A percentile compares a stretch with the other conserved stretches of the same genome.
These are phyloP conservation scores for Crotalus horridus DNA, from an alignment of 2,113 vertebrate genomes.

Conservation along the genomic window DNA sequence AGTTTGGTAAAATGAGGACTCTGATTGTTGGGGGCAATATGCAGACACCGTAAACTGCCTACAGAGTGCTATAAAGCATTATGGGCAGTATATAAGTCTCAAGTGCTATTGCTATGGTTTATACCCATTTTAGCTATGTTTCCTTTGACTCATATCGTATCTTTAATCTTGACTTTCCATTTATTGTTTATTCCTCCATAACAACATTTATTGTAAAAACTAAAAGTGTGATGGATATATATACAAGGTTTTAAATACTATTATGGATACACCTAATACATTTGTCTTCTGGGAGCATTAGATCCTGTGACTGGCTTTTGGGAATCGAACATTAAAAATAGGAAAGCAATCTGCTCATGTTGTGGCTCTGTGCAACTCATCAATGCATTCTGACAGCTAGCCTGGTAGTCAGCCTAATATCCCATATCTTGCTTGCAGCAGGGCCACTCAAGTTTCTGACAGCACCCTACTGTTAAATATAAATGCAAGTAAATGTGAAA, in stretches of 20 bases:
- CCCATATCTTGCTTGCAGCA: background rate
- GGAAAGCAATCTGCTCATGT: background rate
- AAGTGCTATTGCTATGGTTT: background rate
- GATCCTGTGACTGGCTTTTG: background rate
- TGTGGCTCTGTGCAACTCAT: background rate
- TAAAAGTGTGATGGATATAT: background rate
- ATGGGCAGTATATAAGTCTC: background rate
- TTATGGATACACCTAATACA: background rate
- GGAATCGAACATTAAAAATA: background rate
- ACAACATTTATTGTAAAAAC: background rate
- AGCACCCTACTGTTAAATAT: background rate
- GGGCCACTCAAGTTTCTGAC: background rate
- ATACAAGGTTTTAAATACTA: background rate
- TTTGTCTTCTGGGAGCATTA: background rate
- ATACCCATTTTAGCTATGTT: background rate
- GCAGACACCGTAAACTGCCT: background rate
- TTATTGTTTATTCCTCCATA: background rate
- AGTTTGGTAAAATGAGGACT: background rate
- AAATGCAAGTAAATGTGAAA: constrained; percentile 27
- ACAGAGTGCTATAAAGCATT: background rate
- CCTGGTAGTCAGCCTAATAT: background rate
- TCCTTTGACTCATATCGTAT: background rate
- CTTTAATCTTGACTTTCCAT: background rate
- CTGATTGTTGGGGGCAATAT: background rate
- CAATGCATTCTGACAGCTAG: background rate